Percentiles rank a stretch among this genome's conserved stretches.
Evolutionary conservation across 2,888 invertebrate species (phyloP).

Genomic region (Saturnia pavonia): DNA sequence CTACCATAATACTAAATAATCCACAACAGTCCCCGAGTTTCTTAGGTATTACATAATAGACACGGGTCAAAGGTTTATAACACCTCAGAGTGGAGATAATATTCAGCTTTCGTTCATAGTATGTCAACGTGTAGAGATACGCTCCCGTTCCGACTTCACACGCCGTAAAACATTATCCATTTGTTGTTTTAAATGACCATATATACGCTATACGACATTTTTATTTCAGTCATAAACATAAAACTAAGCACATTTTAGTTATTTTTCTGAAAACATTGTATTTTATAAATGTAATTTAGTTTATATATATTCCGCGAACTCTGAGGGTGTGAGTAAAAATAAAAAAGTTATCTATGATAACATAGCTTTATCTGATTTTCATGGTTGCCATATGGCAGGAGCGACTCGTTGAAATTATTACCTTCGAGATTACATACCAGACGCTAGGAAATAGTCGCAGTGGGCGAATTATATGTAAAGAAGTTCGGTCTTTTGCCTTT

Average conservation of each 20-base stretch:
- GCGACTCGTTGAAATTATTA: constrained; percentile 15
- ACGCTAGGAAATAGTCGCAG: neutral
- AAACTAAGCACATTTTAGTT: constrained; percentile 23
- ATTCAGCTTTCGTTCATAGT: constrained; percentile 23
- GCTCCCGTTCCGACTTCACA: constrained; percentile 28
- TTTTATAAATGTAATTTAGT: constrained; percentile 12
- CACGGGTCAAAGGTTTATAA: constrained; percentile 41
- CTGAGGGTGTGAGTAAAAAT: constrained; percentile 5
- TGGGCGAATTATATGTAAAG: neutral
- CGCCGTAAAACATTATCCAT: constrained; percentile 37
- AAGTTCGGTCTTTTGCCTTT: too few relatives aligned
- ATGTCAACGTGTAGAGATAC: constrained; percentile 22
- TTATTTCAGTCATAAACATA: constrained; percentile 37
- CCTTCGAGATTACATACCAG: constrained; percentile 7
- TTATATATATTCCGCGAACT: constrained; percentile 16
- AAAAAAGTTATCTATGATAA: constrained; percentile 10
- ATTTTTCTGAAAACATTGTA: constrained; percentile 10
- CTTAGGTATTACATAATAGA: constrained; percentile 29
- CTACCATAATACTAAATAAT: neutral
- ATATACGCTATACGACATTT: constrained; percentile 32
- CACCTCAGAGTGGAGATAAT: constrained; percentile 33
- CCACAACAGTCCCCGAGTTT: constrained; percentile 1
- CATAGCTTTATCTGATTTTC: constrained; percentile 19
- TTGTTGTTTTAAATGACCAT: constrained; percentile 38
- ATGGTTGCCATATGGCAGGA: constrained; percentile 11